Evolutionary conservation across 1,140 invertebrate species (phyloP).

Genomic region (Odontomachus brunneus): DNA sequence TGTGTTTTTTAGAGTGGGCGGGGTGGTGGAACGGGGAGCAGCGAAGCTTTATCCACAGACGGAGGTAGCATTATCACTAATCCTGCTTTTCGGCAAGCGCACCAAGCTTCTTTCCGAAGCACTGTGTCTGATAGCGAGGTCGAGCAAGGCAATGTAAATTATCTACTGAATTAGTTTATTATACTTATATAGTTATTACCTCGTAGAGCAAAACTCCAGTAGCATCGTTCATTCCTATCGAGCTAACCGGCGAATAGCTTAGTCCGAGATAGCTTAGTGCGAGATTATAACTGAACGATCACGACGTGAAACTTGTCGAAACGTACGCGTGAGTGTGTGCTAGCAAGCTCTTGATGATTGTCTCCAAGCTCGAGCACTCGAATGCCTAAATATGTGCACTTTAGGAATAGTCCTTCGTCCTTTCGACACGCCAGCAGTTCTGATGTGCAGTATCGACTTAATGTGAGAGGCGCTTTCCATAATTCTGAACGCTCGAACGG

Average conservation of each 20-base stretch:
- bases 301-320: background rate
- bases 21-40: slow-evolving; percentile 87
- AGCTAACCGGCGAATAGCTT: background rate
- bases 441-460: background rate
- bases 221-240: slow-evolving; percentile 31
- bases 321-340: background rate
- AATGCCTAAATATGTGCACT: background rate
- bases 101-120: slow-evolving; percentile 91
- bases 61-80: slow-evolving; percentile 93
- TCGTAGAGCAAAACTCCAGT: slow-evolving; percentile 19
- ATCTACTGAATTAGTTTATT: slow-evolving; percentile 66
- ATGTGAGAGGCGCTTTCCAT: background rate
- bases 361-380: background rate
- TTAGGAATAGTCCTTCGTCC: background rate
- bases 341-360: background rate
- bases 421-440: background rate
- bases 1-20: slow-evolving; percentile 77
- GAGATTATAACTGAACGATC: background rate
- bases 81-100: slow-evolving; percentile 87
- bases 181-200: slow-evolving; percentile 44
- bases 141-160: slow-evolving; percentile 94
- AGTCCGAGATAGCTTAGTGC: background rate
- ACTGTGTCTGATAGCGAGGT: slow-evolving; percentile 97
- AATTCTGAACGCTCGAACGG: background rate
- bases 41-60: slow-evolving; percentile 86